phyloP scores from a whole-genome alignment of 1,140 invertebrate species.

The Drosophila orosa region DNA sequence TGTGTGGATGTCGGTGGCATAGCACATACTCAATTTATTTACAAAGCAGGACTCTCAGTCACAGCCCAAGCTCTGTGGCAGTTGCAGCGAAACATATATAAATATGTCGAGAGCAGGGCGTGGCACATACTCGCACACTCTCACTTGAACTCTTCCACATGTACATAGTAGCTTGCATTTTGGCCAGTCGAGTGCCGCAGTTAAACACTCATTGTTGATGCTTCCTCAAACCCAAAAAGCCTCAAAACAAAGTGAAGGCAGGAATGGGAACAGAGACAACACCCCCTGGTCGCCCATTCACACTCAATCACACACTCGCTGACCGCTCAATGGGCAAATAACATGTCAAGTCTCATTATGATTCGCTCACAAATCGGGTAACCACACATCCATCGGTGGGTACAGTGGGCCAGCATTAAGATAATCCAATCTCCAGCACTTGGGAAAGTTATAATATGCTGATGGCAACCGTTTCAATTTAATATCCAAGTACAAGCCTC shows the following conservation, averaged over 20 bases:
- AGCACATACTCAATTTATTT: slow-evolving; percentile 77
- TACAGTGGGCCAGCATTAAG: slow-evolving; percentile 14
- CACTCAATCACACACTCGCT: slow-evolving; percentile 52
- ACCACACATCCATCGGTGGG: slow-evolving; percentile 33
- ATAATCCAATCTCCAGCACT: background rate
- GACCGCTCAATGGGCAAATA: slow-evolving; percentile 77
- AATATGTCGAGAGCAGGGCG: slow-evolving; percentile 18
- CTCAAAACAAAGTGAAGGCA: slow-evolving; percentile 1
- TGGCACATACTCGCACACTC: slow-evolving; percentile 26
- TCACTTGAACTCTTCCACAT: background rate
- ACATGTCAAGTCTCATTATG: slow-evolving; percentile 83
- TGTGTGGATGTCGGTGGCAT: slow-evolving; percentile 27
- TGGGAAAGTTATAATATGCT: background rate
- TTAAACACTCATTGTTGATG: slow-evolving; percentile 34
- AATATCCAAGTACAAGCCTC: background rate
- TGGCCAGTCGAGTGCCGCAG: slow-evolving; percentile 18
- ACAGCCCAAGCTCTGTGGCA: slow-evolving; percentile 30
- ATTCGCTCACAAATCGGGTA: slow-evolving; percentile 59
- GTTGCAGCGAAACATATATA: slow-evolving; percentile 20
- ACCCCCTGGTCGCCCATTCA: slow-evolving; percentile 18
- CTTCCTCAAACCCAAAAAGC: slow-evolving; percentile 2
- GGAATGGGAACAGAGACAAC: slow-evolving; percentile 5
- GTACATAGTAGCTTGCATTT: background rate
- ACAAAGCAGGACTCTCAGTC: slow-evolving; percentile 57
- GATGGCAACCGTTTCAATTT: background rate